Base-by-base conservation (phyloP, 2,888 invertebrate species). In the Sarcophaga variegata region DNA sequence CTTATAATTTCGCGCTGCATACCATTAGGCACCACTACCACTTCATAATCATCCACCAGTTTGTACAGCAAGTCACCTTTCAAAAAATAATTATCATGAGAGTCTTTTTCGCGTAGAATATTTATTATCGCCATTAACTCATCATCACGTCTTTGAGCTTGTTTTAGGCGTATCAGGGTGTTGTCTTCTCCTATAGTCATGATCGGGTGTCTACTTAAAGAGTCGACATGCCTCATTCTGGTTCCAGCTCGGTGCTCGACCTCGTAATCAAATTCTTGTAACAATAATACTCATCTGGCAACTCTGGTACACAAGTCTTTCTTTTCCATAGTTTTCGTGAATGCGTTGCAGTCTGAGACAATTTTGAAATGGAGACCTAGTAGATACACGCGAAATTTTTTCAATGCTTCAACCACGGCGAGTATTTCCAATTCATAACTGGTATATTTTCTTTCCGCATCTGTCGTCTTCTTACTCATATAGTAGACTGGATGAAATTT, bases 311-410 rank as follows among this genome's bases (percentile, higher is more conserved):
- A 25, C 25, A 4, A 81, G 83, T 20, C 20, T 20, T 20, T 20
- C 20, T 20, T 20, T 20, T 20, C 20, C 20, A 85, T 74, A 1
- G 88, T 89, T 72, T 87, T 85, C n/a, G 79, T 82, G 47, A 88
- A 88, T 14, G 88, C 89, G 17, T 85, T 81, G 27, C 89, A 90
- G 69, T 89, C 88, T 4, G 89, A 87, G 5, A 88, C 83, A 20
- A 89, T 75, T 47, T 83, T 87, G 69, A 88, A 88, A n/a, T 79
- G 67, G 0, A 82, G 63, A 6, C 90, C 88, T 3, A 90, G 54
- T 2, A 89, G 87, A 88, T 90, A 90, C n/a, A 89, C 84, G 1
- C 89, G 54, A 79, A 90, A 90, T 71, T 89, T 90, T 45, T 88
- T 88, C 17, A 89, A 14, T 2, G 90, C 88, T 49, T 70, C 49